Evolutionary conservation across 1,140 invertebrate species (phyloP), one percentile per base, ranked within the genome.

Genomic region (Heliconius hermathena): DNA sequence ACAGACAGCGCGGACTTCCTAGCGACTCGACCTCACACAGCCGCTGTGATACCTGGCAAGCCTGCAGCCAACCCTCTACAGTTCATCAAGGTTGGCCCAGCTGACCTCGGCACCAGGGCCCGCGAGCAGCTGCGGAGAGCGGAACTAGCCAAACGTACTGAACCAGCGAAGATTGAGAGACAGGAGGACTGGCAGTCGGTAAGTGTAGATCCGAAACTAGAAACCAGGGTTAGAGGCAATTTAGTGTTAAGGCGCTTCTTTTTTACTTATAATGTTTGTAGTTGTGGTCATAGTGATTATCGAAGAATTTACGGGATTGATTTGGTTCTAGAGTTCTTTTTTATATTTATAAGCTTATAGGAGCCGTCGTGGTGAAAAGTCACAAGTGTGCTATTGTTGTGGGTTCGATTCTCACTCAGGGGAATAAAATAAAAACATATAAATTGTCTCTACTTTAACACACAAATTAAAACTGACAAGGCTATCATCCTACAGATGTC

Each of bases 171-270:
- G 75, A 95, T 95, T 83, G 97, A 98, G 90, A 97, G 98, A 84
- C 97, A 97, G 71, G 97, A 98, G 91, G 98, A 98, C 88, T 99
- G 98, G 98, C 98, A 98, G 95, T 97, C 97, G 95, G 98, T 99
- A 94, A 97, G 97, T 66, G 8, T 11, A 18, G 38, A 20, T 54
- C 38, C 13, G 9, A 66, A 6, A 46, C 1, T 52, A 20, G 6
- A 6, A 52, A 52, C 49, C 18, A 20, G 18, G 49, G 5, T 52
- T 52, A 18, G 1, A 20, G 5, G 1, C 9, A 41, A 11, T 41
- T 1, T 41, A 41, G 9, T 41, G 2, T 52, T 3, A 2, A 52
- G 49, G 1, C 49, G 18, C 38, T 38, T 8, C 38, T 1, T 38
- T 41, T 41, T 41, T 41, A 41, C 13, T 49, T n/a, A 8, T 54